Evolutionary conservation across 2,113 vertebrate species (phyloP), one percentile per base, ranked within the genome.

Genomic region (sheep (Ovis aries)): DNA sequence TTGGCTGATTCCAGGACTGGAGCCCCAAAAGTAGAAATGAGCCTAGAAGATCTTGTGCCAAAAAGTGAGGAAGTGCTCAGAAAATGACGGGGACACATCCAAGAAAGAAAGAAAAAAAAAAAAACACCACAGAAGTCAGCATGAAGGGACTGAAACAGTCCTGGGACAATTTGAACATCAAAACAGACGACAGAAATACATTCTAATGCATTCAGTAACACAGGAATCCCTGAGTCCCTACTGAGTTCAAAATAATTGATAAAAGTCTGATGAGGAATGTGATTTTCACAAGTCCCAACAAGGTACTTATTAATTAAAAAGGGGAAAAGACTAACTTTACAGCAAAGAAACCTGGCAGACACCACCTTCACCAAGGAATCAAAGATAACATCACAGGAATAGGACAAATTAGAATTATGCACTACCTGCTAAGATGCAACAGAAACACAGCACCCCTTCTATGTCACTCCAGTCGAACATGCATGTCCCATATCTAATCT

Each of bases 321-420:
- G 12, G 31, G 7, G 33, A n/a, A 91, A 91, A 80, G 45, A 95
- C 5, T 78, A 88, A 83, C 50, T 90, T 87, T 83, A 84, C 3
- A 50, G 33, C 62, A 43, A 93, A 64, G 60, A 91, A 74, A 48
- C 16, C 36, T 57, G 45, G 80, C 33, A 88, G n/a, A 90, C 48
- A 82, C 45, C 40, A 57, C 36, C 78, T 82, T 91, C 59, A 93
- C 74, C 88, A 92, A 86, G 43, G 71, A 94, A 96, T 81, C 92
- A 52, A 95, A 91, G n/a, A 71, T 88, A 84, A 67, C 55, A 31
- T 60, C 64, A 64, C 88, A 60, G 83, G 33, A 89, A 82, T 6
- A 29, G 25, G 62, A 82, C 62, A 95, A 94, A 74, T 67, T 13
- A 95, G 74, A 96, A 64, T 33, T 53, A 92, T 27, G 23, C 1